Evolutionary conservation across 92 coral and sea anemone genomes (phyloP).

Genomic region (Bergia sp.): DNA sequence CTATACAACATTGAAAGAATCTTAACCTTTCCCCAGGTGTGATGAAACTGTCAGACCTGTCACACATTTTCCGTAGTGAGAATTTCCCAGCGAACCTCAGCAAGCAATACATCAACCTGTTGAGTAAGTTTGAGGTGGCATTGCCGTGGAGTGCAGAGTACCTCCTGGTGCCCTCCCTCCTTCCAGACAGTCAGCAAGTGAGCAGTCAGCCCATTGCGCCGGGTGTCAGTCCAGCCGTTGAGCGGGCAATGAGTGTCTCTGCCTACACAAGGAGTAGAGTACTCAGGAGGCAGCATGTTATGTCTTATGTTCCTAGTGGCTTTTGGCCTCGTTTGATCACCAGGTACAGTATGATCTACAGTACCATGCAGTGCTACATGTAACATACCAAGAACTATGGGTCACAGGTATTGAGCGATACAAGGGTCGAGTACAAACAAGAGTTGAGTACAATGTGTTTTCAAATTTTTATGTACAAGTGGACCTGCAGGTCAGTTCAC

Average conservation of each 20-base stretch:
- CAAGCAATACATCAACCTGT: slow-evolving; percentile 89
- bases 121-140: slow-evolving; percentile 98
- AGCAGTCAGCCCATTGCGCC: slow-evolving; percentile 84
- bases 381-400: no score
- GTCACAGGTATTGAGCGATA: no score
- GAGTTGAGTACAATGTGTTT: no score
- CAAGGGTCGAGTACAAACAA: no score
- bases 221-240: slow-evolving; percentile 81
- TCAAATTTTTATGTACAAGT: no score
- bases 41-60: slow-evolving; percentile 94
- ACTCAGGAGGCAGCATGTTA: slow-evolving; percentile 89
- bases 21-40: slow-evolving; percentile 65
- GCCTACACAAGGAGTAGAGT: slow-evolving; percentile 93
- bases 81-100: slow-evolving; percentile 96
- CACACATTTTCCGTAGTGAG: slow-evolving; percentile 95
- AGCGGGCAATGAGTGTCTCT: slow-evolving; percentile 86
- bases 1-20: no score
- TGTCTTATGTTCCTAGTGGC: slow-evolving; percentile 99
- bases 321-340: slow-evolving; percentile 99
- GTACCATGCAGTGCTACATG: no score
- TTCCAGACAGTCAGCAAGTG: slow-evolving; percentile 89
- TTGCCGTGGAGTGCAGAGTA: slow-evolving; percentile 93
- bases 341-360: slow-evolving; percentile 56
- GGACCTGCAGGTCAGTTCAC: no score
- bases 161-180: slow-evolving; percentile 97